phyloP scores from a whole-genome alignment of 2,113 vertebrate species.

The Pogona vitticeps region DNA sequence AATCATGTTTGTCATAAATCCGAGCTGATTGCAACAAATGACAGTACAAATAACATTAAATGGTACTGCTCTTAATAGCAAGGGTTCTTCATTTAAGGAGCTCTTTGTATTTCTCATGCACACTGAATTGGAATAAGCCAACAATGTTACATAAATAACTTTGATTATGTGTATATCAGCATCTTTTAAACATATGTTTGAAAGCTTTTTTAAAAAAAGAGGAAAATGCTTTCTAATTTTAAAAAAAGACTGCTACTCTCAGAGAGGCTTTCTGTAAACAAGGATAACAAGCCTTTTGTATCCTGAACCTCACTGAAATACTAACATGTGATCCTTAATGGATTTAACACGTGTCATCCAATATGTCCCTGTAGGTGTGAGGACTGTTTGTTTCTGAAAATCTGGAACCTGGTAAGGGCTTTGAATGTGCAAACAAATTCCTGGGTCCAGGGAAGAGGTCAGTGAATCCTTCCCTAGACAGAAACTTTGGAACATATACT shows the following conservation, averaged over 20 bases:
- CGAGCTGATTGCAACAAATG: no score
- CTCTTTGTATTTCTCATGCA: background rate
- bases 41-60: no score
- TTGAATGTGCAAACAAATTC: constrained; percentile 12
- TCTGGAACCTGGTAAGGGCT: background rate
- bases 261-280: background rate
- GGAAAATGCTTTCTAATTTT: background rate
- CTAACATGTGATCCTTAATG: constrained; percentile 1
- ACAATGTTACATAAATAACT: background rate
- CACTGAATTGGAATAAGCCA: background rate
- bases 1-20: no score
- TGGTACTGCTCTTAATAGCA: no score
- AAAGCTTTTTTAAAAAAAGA: background rate
- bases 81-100: background rate
- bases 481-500: constrained; percentile 42
- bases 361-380: background rate
- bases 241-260: background rate
- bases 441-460: constrained; percentile 34
- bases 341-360: background rate
- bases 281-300: background rate
- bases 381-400: constrained; percentile 17
- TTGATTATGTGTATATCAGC: constrained; percentile 20
- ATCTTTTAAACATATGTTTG: background rate
- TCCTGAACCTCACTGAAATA: background rate
- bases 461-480: background rate